A percentile compares a stretch with the other conserved stretches of the same genome.
These are phyloP conservation scores for Petrocephalus sullivani DNA, from an alignment of 2,797 vertebrate genomes.

Conservation along the genomic window DNA sequence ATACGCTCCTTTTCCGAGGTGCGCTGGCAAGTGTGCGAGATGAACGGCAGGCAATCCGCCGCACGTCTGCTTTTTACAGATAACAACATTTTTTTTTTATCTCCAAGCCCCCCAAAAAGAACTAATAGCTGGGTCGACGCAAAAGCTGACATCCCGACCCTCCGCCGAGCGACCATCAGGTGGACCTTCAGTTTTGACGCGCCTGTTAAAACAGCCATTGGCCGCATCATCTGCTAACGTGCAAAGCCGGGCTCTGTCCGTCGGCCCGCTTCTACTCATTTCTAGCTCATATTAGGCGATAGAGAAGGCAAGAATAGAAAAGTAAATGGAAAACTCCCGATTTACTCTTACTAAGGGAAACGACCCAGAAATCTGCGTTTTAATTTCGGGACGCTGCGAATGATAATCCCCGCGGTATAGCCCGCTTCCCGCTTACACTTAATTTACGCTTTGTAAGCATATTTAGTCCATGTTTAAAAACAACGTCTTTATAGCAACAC, in stretches of 20 bases:
- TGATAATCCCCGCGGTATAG: not conserved
- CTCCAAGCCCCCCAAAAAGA: not conserved
- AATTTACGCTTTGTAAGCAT: not conserved
- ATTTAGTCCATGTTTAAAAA: conserved; percentile 13
- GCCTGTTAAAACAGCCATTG: not conserved
- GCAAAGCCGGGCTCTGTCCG: not conserved
- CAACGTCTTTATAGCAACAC: not conserved
- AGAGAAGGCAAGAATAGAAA: not conserved
- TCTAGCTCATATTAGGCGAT: not conserved
- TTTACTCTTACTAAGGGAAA: conserved; percentile 4
- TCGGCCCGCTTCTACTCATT: not conserved
- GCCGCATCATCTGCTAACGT: not conserved
- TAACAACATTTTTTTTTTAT: not conserved
- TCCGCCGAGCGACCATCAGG: not conserved
- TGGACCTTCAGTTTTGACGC: not conserved
- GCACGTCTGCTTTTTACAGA: not conserved
- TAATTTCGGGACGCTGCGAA: not conserved
- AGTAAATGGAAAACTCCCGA: not conserved
- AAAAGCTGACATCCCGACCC: not conserved
- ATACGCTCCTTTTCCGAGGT: not conserved
- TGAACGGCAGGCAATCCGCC: not conserved
- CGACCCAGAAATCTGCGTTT: not conserved
- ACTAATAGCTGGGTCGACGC: not conserved
- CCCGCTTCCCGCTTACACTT: not conserved
- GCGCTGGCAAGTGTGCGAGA: not conserved